Conservation (phyloP, 2,888 invertebrate genomes). For the Agrotis segetum region DNA sequence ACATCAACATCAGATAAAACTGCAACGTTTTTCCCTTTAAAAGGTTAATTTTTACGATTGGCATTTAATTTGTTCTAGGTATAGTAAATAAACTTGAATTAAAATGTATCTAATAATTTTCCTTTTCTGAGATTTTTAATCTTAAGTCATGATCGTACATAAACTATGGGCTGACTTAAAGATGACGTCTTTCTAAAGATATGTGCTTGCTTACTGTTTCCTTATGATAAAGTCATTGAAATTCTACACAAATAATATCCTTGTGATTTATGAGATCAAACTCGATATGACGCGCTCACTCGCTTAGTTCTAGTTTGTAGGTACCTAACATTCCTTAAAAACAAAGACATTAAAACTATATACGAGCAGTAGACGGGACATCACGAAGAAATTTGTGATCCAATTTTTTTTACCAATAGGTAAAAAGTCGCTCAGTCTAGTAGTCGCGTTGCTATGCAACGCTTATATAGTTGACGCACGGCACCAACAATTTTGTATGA, state of each 20-base stretch:
- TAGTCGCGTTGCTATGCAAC: too few relatives aligned
- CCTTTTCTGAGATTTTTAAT: conserved; percentile 27
- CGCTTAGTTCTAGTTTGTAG: too few relatives aligned
- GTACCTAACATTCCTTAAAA: too few relatives aligned
- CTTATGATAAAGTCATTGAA: conserved; percentile 32
- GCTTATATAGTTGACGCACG: too few relatives aligned
- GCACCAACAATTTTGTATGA: too few relatives aligned
- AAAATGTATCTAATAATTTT: conserved; percentile 14
- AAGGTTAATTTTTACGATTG: conserved; percentile 2
- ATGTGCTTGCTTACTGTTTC: conserved; percentile 18
- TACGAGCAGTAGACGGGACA: too few relatives aligned
- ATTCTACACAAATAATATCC: conserved; percentile 23
- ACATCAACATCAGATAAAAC: background rate
- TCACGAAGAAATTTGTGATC: too few relatives aligned
- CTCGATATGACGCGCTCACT: background rate
- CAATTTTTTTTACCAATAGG: too few relatives aligned
- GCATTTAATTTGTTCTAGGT: conserved; percentile 7
- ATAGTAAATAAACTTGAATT: background rate
- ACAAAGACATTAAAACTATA: too few relatives aligned
- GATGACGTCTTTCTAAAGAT: conserved; percentile 40
- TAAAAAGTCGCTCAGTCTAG: too few relatives aligned
- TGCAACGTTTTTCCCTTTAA: background rate
- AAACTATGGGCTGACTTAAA: conserved; percentile 12
- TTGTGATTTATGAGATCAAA: conserved; percentile 30
- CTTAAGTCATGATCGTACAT: conserved; percentile 18